Evolutionary conservation across 2,113 vertebrate species (phyloP).

Genomic region (Chitala chitala): DNA sequence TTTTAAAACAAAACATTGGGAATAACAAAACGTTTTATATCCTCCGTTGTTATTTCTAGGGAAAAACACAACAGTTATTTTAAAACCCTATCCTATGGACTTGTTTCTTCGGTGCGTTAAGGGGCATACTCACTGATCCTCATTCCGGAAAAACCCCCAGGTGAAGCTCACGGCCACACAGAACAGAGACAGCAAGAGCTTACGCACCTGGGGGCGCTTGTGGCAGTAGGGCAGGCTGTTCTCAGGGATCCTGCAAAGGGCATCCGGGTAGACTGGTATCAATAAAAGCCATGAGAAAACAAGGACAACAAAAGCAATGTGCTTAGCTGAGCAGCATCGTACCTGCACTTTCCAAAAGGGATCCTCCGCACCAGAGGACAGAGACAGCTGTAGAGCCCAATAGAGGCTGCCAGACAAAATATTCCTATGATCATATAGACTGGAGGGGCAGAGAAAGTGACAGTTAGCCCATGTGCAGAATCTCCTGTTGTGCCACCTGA

Average conservation of each 20-base stretch:
- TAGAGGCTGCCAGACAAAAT: slow-evolving; percentile 88
- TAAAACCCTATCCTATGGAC: no score
- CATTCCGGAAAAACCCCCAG: slow-evolving; percentile 88
- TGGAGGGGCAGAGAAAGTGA: slow-evolving; percentile 38
- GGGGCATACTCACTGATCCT: slow-evolving; percentile 86
- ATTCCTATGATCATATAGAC: slow-evolving; percentile 85
- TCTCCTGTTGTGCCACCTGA: no score
- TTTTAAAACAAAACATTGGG: neutral
- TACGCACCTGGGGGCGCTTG: slow-evolving; percentile 79
- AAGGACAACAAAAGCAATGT: neutral
- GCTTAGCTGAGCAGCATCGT: slow-evolving; percentile 26
- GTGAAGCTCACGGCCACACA: slow-evolving; percentile 73
- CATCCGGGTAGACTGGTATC: neutral
- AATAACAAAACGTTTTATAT: no score
- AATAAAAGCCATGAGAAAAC: neutral
- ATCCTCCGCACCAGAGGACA: slow-evolving; percentile 80
- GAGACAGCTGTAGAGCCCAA: slow-evolving; percentile 89
- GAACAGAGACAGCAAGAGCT: slow-evolving; percentile 73
- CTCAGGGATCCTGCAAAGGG: slow-evolving; percentile 64
- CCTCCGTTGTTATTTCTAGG: no score
- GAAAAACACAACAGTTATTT: no score
- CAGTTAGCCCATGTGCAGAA: neutral
- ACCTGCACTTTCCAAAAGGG: slow-evolving; percentile 87
- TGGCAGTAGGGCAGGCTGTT: slow-evolving; percentile 87
- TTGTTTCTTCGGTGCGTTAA: no score